Evolutionary conservation across 2,113 vertebrate species (phyloP), one percentile per base, ranked within the genome.

Genomic region (Salvelinus namaycush): DNA sequence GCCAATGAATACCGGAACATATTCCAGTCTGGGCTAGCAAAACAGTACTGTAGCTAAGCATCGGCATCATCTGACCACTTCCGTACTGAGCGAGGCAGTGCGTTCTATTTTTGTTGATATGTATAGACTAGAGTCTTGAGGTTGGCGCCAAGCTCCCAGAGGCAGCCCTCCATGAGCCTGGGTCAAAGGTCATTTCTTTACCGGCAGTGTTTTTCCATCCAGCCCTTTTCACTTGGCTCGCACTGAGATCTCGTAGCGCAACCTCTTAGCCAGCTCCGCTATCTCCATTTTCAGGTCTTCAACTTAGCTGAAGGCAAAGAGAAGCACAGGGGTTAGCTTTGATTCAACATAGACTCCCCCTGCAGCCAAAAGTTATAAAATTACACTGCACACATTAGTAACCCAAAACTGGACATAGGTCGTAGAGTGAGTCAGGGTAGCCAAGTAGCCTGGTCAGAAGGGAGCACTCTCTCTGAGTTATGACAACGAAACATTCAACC

Each of bases 261-360:
- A 94, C 29, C 78, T 91, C 64, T 88, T 92, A 0, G 96, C 94
- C n/a, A 97, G 81, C 1, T 77, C 85, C 5, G 95, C 86, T 14
- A 99, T 96, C 91, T 99, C 96, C 1, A 79, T 92, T 84, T 97
- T 95, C 81, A 99, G 85, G 11, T 93, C 95, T 91, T 98, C 96
- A 89, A 98, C 82, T 97, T 99, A 92, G 88, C 93, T 93, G 44
- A 78, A 79, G 69, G 75, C 86, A 93, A 82, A 79, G 83, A 93
- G 88, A 72, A 68, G 24, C 69, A 34, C 9, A 4, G 18, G 18
- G 68, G 76, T 83, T 77, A 5, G 65, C 65, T 60, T 54, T 54
- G 51, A 54, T 54, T 54, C 51, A 54, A 54, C 51, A 54, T 54
- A 14, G 51, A 16, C 14, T 18, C 16, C 51, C 13, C 16, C n/a